Evolutionary conservation across 2,797 vertebrate genomes (phyloP).

Genomic region (Notolepis coatsorum): DNA sequence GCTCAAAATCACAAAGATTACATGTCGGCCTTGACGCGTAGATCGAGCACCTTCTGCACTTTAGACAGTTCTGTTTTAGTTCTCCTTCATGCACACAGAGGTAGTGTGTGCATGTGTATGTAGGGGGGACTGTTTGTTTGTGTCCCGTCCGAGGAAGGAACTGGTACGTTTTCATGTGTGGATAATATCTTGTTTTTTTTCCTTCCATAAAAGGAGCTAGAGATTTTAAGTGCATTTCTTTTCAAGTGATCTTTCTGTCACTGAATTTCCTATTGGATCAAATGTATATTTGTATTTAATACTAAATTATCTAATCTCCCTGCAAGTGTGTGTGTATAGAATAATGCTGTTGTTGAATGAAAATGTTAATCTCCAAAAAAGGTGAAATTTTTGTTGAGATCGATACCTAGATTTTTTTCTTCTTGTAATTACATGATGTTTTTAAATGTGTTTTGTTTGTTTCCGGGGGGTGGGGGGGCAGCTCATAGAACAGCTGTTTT

Average conservation of each 20-base stretch:
- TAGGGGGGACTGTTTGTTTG: constrained; percentile 8
- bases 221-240: constrained; percentile 17
- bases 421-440: no score
- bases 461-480: no score
- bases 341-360: constrained; percentile 8
- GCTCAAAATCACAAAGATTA: constrained; percentile 35
- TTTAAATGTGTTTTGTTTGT: no score
- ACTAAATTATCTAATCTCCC: constrained; percentile 14
- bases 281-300: constrained; percentile 10
- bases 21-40: constrained; percentile 45
- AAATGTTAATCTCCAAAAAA: no score
- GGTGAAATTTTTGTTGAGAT: no score
- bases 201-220: constrained; percentile 17
- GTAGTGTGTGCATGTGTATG: constrained; percentile 14
- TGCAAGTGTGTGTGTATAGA: not conserved
- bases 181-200: not conserved
- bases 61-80: constrained; percentile 56
- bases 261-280: constrained; percentile 27
- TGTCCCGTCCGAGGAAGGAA: constrained; percentile 29
- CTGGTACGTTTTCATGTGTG: constrained; percentile 16
- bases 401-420: no score
- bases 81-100: constrained; percentile 36
- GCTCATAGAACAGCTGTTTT: no score
- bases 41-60: constrained; percentile 76
- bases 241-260: constrained; percentile 23